Base-by-base conservation (phyloP, 2,797 vertebrate species). In the Rhinophrynus dorsalis region DNA sequence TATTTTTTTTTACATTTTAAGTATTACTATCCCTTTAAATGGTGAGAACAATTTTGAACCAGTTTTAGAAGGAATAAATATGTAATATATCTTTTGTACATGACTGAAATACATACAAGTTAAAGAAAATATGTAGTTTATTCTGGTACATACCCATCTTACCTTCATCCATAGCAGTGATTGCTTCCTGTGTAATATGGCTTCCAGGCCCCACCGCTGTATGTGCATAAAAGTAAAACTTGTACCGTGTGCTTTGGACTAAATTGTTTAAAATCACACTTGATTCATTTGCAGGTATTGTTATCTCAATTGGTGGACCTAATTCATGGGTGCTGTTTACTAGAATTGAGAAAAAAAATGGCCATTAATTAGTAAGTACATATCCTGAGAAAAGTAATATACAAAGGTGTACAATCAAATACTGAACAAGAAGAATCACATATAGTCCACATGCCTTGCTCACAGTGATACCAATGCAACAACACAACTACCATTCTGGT, bases 161-260 rank as follows among this genome's bases (percentile, higher is more conserved):
- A 98, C 97, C 97, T 95, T 95, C 93, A 56, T 98, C 94, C 86
- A 92, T 84, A 83, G 93, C 84, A 68, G 94, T 95, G 81, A 92
- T 75, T 20, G 90, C 93, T 85, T 99, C 97, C 80, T 95, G 91
- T 51, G 93, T 92, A 80, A 94, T 84, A 73, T 87, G 85, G 60
- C 80, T 92, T 78, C 97, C 96, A n/a, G 86, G 77, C 85, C 97
- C 97, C 72, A 79, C 88, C 48, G 74, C 77, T 60, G 96, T 98
- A 84, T 90, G 90, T 29, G 97, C 97, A 1, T 86, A 93, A 81
- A 98, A 93, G 85, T 96, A 97, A 87, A 99, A 97, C 89, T 95
- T 98, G 89, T 99, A 99, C 79, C 94, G 93, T 12, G 95, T 98
- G 84, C 92, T 96, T 88, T 95, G 94, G 88, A 94, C 94, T 85